phyloP scores from a whole-genome alignment of 2,113 vertebrate species.

The Cebidichthys violaceus region DNA sequence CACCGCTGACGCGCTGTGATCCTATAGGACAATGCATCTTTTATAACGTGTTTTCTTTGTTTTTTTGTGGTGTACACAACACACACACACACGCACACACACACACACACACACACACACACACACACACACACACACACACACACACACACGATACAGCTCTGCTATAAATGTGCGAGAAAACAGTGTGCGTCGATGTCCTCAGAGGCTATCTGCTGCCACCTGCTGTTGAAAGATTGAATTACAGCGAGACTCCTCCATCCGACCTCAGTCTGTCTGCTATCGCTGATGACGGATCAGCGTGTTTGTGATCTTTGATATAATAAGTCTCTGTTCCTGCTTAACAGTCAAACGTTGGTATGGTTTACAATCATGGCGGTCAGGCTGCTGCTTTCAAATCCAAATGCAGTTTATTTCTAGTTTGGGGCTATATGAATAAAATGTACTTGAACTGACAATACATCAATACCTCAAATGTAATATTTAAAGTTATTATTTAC shows the following conservation, averaged over 20 bases:
- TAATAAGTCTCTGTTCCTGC: neutral
- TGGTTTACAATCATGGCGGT: neutral
- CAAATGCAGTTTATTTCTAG: too few species aligned
- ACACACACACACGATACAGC: too few species aligned
- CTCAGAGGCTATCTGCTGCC: constrained; percentile 47
- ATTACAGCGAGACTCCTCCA: neutral
- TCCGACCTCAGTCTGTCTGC: neutral
- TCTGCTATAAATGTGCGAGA: neutral
- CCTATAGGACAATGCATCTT: fast-evolving
- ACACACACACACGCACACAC: too few species aligned
- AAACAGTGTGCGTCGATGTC: neutral
- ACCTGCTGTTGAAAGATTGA: constrained; percentile 25
- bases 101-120: too few species aligned
- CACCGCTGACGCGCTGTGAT: neutral
- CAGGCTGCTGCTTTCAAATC: neutral
- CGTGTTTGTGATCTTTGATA: neutral
- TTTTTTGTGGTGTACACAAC: neutral
- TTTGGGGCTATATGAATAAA: too few species aligned
- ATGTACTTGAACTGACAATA: too few species aligned
- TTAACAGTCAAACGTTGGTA: neutral
- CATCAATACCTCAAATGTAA: too few species aligned
- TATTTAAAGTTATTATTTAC: too few species aligned
- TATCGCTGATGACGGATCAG: neutral
- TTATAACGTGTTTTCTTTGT: neutral
- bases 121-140: too few species aligned